Evolutionary conservation across 2,113 vertebrate genomes (phyloP).

Genomic region (Halcyon malimbica): DNA sequence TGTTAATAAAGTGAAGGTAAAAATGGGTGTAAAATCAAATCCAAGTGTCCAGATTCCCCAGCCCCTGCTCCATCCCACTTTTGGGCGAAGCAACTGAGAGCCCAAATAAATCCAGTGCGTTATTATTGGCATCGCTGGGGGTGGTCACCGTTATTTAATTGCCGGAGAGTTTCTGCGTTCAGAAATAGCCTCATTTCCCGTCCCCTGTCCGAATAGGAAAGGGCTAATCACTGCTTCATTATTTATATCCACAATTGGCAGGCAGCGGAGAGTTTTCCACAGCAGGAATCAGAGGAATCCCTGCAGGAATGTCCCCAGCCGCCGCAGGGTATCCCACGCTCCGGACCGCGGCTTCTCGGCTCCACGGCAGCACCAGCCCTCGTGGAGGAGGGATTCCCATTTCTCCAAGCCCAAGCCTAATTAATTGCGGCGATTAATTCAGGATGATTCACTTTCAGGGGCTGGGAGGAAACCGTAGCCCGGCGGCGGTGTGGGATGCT

Average conservation of each 20-base stretch:
- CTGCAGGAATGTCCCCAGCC: neutral
- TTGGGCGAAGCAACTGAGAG: neutral
- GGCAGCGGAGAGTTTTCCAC: neutral
- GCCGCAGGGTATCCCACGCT: fast-evolving
- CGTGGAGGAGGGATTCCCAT: neutral
- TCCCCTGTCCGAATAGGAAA: neutral
- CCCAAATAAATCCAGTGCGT: fast-evolving
- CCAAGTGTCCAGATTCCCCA: neutral
- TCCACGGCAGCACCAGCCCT: neutral
- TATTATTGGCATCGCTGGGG: neutral
- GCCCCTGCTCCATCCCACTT: fast-evolving
- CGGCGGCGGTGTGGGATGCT: neutral
- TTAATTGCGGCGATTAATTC: neutral
- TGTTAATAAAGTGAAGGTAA: neutral
- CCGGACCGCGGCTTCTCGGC: neutral
- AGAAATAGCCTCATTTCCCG: neutral
- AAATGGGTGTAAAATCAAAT: neutral
- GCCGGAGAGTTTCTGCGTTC: neutral
- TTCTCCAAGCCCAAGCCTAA: neutral
- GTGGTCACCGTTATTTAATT: neutral
- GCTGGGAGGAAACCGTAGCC: neutral
- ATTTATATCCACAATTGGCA: neutral
- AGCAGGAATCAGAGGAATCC: neutral
- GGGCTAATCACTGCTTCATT: neutral
- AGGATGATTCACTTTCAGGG: constrained; percentile 25